Evolutionary conservation across 2,797 vertebrate species (phyloP).

Genomic region (Rhinophrynus dorsalis): DNA sequence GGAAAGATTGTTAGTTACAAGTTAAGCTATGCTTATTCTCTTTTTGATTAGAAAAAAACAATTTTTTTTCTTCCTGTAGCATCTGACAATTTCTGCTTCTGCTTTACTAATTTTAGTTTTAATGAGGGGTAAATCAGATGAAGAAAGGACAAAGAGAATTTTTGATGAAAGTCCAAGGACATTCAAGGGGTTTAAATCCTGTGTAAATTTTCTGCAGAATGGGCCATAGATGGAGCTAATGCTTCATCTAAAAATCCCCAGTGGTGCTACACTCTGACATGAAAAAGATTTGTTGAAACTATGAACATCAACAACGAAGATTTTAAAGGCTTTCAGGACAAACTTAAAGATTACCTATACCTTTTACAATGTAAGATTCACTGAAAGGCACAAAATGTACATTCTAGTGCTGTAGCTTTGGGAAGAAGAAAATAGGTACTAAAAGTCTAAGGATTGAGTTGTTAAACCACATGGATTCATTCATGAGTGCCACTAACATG

Average conservation of each 20-base stretch:
- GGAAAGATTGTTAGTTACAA: neutral
- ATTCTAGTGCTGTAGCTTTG: constrained; percentile 6
- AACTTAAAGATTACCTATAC: constrained; percentile 41
- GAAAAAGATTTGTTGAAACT: neutral
- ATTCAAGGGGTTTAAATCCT: constrained; percentile 17
- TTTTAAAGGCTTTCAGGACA: constrained; percentile 24
- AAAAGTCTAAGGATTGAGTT: neutral
- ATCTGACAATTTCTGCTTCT: constrained; percentile 31
- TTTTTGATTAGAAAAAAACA: constrained; percentile 39
- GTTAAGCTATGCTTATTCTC: neutral
- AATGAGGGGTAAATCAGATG: constrained; percentile 39
- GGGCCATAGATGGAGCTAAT: constrained; percentile 28
- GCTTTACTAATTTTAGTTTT: constrained; percentile 42
- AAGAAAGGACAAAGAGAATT: constrained; percentile 42
- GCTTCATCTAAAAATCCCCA: constrained; percentile 10
- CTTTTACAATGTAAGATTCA: constrained; percentile 18
- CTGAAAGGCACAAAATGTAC: constrained; percentile 16
- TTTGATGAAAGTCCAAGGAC: constrained; percentile 46
- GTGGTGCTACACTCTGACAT: neutral
- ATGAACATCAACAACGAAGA: constrained; percentile 3
- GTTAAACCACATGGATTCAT: neutral
- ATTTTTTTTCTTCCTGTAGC: constrained; percentile 28
- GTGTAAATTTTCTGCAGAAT: neutral
- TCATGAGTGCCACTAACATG: neutral
- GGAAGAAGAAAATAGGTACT: neutral